Base-by-base conservation (phyloP, 2,113 vertebrate genomes). In the Tricholaema leucomelas region DNA sequence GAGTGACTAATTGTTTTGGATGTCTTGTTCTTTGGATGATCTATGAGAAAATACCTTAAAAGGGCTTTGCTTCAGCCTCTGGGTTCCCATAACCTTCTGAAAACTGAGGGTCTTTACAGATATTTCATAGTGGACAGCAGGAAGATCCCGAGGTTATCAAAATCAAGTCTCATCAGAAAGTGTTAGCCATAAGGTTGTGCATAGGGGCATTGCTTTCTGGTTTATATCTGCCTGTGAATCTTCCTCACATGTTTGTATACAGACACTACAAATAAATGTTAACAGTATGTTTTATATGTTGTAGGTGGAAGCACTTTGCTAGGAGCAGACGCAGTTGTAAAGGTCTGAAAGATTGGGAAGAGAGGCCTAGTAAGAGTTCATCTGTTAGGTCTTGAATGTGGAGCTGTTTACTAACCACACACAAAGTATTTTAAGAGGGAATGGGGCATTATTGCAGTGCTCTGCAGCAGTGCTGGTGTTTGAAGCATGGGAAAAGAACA, bases 1-100 rank as follows among this genome's bases (percentile, higher is more conserved):
- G 81, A 73, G 18, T 94, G 92, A 95, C 75, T 95, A 88, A 91
- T 80, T 77, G 56, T 87, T 95, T 95, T 80, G 88, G 30, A 80
- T 77, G 24, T 79, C 67, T 90, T 91, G 52, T 82, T 78, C 84
- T 91, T 90, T 52, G 14, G 38, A 70, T 67, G 78, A 73, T 66
- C 86, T 31, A 25, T 86, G 79, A 85, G 90, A 80, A 93, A 92
- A 63, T 87, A 94, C 88, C 75, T 94, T 89, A 93, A 87, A 94
- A 94, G 86, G 83, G 9, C 46, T 69, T 88, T 54, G 11, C 55
- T 91, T 69, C 35, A 65, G 11, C n/a, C 24, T 76, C 56, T 0
- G 14, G 60, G 16, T 84, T 94, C 81, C 59, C 40, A 24, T 48
- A 75, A 48, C 27, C 60, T 63, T 79, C 40, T 70, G 46, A 76